Conservation (phyloP, 1,140 invertebrate genomes). For the Drosophila rufa region DNA sequence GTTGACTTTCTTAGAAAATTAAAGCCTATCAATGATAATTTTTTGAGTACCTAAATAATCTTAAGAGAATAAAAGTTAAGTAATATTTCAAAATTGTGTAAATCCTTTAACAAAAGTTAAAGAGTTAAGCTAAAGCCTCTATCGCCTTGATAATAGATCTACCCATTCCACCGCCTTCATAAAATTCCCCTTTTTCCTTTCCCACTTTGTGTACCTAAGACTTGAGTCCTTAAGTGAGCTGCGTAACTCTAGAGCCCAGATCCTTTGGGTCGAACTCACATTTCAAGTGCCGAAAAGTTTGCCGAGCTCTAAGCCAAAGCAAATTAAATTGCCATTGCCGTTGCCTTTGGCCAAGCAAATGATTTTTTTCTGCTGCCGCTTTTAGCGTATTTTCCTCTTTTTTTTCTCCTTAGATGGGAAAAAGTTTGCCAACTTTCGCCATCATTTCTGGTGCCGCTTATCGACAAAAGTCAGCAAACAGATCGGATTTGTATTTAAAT, state of each 20-base stretch:
- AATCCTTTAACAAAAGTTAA: not conserved
- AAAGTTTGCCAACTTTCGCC: constrained; percentile 62
- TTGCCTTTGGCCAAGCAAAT: constrained; percentile 46
- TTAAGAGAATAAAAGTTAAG: not conserved
- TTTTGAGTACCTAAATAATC: no score
- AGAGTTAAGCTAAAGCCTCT: not conserved
- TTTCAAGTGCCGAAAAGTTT: constrained; percentile 58
- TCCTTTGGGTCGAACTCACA: constrained; percentile 26
- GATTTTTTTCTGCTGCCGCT: constrained; percentile 14
- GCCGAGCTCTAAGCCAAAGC: constrained; percentile 45
- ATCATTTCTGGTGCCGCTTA: constrained; percentile 67
- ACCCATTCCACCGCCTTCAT: not conserved
- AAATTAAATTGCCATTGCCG: constrained; percentile 71
- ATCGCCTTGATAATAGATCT: not conserved
- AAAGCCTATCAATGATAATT: no score
- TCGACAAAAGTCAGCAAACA: constrained; percentile 75
- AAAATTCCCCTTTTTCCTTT: not conserved
- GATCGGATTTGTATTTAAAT: constrained; percentile 80
- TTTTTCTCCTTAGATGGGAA: not conserved
- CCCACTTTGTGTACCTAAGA: constrained; percentile 11
- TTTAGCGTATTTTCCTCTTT: constrained; percentile 4
- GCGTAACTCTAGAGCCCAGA: constrained; percentile 15
- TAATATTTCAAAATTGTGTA: not conserved
- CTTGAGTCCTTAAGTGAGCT: constrained; percentile 18
- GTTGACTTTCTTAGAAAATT: no score